Conservation (phyloP, 64 coral and sea anemone species). For the Stylophora pistillata region DNA sequence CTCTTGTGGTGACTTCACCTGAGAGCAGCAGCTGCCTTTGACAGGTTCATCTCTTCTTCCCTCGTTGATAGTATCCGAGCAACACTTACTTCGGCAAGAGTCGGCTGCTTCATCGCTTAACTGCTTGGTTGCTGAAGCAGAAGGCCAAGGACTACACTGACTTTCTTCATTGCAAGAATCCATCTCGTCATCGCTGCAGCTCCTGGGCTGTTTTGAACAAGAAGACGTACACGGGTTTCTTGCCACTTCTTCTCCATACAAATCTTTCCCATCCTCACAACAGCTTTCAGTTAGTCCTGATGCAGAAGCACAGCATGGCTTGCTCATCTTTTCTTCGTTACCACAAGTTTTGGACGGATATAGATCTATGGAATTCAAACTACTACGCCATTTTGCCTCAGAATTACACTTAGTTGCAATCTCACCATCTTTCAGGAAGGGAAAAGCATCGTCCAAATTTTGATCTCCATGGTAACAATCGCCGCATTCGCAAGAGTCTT, state of each 20-base stretch:
- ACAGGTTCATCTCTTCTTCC: background rate
- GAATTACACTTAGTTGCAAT: background rate
- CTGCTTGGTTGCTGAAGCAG: background rate
- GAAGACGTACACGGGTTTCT: background rate
- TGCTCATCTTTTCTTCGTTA: background rate
- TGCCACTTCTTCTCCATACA: too few species aligned
- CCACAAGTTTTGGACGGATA: background rate
- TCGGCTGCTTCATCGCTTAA: background rate
- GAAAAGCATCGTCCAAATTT: background rate
- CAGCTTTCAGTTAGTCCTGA: too few species aligned
- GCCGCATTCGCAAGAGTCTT: conserved; percentile 38
- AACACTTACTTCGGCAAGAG: background rate
- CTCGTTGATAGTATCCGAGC: background rate
- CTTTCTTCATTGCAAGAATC: background rate
- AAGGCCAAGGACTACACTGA: background rate
- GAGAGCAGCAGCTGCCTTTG: background rate
- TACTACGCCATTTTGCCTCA: background rate
- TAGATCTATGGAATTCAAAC: background rate
- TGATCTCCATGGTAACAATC: conserved; percentile 68
- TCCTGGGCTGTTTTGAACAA: background rate
- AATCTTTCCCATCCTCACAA: too few species aligned
- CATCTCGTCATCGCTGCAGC: background rate
- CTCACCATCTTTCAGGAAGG: too few species aligned
- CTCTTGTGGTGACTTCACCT: background rate
- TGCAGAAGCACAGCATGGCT: background rate